Base-by-base conservation (phyloP, 53 echinoderm and acorn worm species). In the Paelopatides confundens region DNA sequence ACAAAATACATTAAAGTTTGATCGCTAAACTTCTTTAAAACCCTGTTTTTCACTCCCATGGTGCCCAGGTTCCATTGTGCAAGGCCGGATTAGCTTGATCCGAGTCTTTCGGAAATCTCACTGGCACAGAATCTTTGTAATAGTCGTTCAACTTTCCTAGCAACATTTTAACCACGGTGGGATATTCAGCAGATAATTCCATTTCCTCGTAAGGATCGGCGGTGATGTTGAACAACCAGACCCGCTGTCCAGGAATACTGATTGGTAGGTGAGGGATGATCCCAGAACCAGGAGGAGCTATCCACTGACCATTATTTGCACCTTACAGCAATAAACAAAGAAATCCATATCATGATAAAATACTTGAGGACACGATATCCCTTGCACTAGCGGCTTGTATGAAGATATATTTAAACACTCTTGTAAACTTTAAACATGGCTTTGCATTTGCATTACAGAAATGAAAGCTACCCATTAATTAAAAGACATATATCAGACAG, bases 161-260 rank as follows among this genome's bases (percentile, higher is more conserved):
- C 40, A 91, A 67, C 36, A 51, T 34, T 24, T 69, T 50, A 8
- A 91, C 91, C 2, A 87, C 87, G 23, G 87, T 86, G 10, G 91
- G 86, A 78, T 91, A 30, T 51, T 66, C 35, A 38, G 67, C 66
- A 1, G 91, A 91, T 9, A 91, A 69, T 77, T 91, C 91, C 31
- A 64, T 64, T 10, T 87, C 77, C 71, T 91, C 91, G 11, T 87
- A 13, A 7, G 87, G 96, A 63, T 96, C 96, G 24, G 85, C 76
- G n/a, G 81, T 87, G 51, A 96, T 90, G 86, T 96, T 96, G 94
- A 91, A 96, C 3, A 96, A 88, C 69, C 93, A 93, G n/a, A 96
- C 82, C 26, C n/a, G 50, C 58, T 68, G 79, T 27, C 38, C 88
- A 34, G 39, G 92, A 48, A 70, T 90, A 62, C 0, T 50, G 12